Conservation (phyloP, 2,797 vertebrate genomes). For the Prionace glauca region DNA sequence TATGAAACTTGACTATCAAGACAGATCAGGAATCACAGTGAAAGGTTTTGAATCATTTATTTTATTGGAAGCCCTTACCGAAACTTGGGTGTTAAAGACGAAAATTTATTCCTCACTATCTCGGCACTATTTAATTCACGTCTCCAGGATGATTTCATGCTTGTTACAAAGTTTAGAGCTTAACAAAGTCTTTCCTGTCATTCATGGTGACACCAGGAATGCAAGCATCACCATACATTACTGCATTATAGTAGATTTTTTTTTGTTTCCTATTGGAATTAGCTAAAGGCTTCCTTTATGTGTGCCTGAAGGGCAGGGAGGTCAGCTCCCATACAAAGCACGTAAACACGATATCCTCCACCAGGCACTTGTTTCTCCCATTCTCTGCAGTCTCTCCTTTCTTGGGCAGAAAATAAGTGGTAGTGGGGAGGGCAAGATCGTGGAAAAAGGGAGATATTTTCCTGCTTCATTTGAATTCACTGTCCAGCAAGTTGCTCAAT, state of each 20-base stretch:
- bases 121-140: neutral
- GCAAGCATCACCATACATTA: neutral
- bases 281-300: slow-evolving; percentile 1
- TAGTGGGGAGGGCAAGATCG: no score
- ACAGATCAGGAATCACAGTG: no score
- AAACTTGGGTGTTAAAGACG: neutral
- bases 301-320: neutral
- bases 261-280: slow-evolving; percentile 3
- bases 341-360: neutral
- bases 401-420: neutral
- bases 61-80: neutral
- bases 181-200: neutral
- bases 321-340: neutral
- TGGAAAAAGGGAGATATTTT: neutral
- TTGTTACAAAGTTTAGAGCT: neutral
- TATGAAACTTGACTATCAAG: neutral
- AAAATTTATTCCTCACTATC: neutral
- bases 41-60: neutral
- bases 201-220: neutral
- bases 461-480: neutral
- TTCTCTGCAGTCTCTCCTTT: neutral
- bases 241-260: neutral
- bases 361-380: neutral
- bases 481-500: neutral
- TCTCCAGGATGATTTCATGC: neutral